Percentiles rank a stretch among this genome's conserved stretches.
These are phyloP conservation scores for Pristionchus japonicus DNA, from an alignment of 2,888 invertebrate species.

Conservation along the genomic window DNA sequence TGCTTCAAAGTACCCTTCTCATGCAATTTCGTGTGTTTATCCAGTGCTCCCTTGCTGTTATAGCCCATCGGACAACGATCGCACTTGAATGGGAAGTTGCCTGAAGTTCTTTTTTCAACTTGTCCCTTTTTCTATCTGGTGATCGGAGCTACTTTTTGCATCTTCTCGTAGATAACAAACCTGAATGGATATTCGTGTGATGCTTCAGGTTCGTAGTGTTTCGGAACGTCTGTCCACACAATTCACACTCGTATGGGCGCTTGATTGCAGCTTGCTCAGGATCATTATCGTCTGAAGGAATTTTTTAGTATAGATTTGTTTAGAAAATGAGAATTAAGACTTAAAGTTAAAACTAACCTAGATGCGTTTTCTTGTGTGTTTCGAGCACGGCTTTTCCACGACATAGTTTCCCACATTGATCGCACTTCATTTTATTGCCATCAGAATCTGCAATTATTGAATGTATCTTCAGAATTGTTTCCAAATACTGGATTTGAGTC, in stretches of 20 bases:
- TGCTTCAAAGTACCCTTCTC: background rate
- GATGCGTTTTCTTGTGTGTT: background rate
- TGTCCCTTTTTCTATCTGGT: too few relatives aligned
- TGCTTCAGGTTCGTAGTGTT: background rate
- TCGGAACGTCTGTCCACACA: background rate
- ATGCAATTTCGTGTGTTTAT: background rate
- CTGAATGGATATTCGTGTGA: background rate
- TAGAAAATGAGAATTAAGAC: background rate
- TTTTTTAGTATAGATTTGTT: background rate
- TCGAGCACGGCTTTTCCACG: too few relatives aligned
- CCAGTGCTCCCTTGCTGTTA: background rate
- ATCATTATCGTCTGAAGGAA: background rate
- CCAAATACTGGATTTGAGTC: too few relatives aligned
- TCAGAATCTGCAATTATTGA: too few relatives aligned
- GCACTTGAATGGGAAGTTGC: background rate
- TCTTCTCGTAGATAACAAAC: background rate
- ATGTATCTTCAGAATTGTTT: too few relatives aligned
- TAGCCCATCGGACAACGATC: background rate
- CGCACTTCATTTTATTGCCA: too few relatives aligned
- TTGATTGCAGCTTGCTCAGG: background rate
- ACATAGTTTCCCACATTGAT: too few relatives aligned
- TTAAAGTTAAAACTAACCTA: background rate
- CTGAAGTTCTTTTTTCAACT: too few relatives aligned
- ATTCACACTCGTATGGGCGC: background rate
- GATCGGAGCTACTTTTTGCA: too few relatives aligned